Evolutionary conservation across 2,113 vertebrate genomes (phyloP), one percentile per base, ranked within the genome.

Genomic region (Poicephalus meyeri): DNA sequence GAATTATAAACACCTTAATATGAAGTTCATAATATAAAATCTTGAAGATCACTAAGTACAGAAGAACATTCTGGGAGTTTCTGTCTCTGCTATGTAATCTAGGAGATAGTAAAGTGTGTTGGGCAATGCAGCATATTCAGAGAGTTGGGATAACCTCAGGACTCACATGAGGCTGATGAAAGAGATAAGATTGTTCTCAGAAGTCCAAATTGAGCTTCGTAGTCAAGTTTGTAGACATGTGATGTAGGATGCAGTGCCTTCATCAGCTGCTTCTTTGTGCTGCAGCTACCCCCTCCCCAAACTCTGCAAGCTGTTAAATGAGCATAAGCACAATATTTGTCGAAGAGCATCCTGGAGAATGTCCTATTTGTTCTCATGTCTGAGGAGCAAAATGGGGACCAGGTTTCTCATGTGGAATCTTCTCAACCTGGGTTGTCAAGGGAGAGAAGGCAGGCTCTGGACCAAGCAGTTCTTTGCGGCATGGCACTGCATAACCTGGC

Each of bases 1-100:
- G 58, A 88, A 78, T 88, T 92, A 56, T 41, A 76, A 92, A 29
- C 58, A 84, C 77, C 55, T 77, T 92, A 83, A 86, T 92, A 74
- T 70, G 28, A 41, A 13, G 15, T 56, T 84, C 7, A 5, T 91
- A 89, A 66, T 74, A 77, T 78, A 86, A 74, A 89, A 80, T 92
- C 60, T 74, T 83, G 64, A 76, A 84, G 73, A 86, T 89, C 61
- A 66, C 16, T n/a, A 13, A 66, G 25, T 74, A 53, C 33, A 70
- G 63, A 88, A 66, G 49, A 91, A 80, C 42, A 71, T 91, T 94
- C 63, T 91, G 80, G 50, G 72, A 60, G 39, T 87, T 92, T 87
- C 55, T 94, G 37, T 86, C 64, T 71, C 77, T 84, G 60, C 49
- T 86, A 23, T 84, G 50, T 81, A 89, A 86, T 92, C 84, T 87